Percentiles rank a stretch among this genome's conserved stretches.
Evolutionary conservation across 2,797 vertebrate species (phyloP).

Genomic region (Macropus fuliginosus): DNA sequence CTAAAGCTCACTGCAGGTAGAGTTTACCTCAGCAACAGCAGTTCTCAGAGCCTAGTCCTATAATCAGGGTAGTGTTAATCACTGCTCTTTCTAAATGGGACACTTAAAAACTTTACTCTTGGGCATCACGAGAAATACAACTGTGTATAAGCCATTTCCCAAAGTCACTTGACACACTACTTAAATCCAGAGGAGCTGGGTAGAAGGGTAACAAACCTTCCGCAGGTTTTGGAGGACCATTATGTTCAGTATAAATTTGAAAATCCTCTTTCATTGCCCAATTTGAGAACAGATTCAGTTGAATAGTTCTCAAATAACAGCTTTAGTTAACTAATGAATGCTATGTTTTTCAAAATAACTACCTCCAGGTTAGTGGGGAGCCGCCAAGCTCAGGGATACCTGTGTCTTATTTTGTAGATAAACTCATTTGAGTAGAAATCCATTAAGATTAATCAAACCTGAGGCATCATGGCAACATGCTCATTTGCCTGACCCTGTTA

Average conservation of each 20-base stretch:
- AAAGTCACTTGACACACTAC: not conserved
- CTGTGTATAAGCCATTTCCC: not conserved
- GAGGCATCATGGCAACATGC: constrained; percentile 52
- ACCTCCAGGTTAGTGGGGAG: constrained; percentile 49
- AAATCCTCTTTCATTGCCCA: constrained; percentile 12
- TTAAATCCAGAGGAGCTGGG: constrained; percentile 21
- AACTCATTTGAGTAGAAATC: constrained; percentile 70
- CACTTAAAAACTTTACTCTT: not conserved
- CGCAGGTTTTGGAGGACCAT: not conserved
- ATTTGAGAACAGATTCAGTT: constrained; percentile 63
- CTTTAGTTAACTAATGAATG: constrained; percentile 71
- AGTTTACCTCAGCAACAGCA: not conserved
- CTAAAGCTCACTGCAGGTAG: not conserved
- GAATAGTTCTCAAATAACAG: constrained; percentile 60
- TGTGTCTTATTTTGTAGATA: constrained; percentile 73
- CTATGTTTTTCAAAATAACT: constrained; percentile 53
- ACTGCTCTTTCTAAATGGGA: not conserved
- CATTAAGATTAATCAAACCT: constrained; percentile 72
- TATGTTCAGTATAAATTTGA: constrained; percentile 16
- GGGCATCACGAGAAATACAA: not conserved
- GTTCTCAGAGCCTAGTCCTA: not conserved
- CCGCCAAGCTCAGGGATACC: constrained; percentile 51
- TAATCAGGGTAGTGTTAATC: not conserved
- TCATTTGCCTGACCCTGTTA: constrained; percentile 71
- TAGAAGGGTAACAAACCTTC: constrained; percentile 39